A percentile compares a stretch with the other conserved stretches of the same genome.
Evolutionary conservation across 2,888 invertebrate species (phyloP).

Genomic region (Dynastes grantii): DNA sequence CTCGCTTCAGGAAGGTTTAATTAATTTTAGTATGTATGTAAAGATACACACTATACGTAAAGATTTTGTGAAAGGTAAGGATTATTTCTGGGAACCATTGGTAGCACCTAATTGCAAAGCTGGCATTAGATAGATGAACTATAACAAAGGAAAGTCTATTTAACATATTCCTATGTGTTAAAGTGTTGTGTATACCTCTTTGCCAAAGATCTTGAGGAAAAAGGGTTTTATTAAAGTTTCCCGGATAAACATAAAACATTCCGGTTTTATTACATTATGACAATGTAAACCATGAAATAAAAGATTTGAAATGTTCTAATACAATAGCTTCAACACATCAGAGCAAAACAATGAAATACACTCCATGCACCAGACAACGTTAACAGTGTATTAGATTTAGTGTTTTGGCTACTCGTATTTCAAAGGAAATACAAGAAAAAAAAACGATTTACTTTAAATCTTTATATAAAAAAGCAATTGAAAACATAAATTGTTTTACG

Average conservation of each 20-base stretch:
- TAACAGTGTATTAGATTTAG: neutral
- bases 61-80: too few relatives aligned
- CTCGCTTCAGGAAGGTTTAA: too few relatives aligned
- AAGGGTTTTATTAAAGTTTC: too few relatives aligned
- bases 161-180: too few relatives aligned
- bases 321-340: neutral
- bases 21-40: too few relatives aligned
- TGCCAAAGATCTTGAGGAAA: too few relatives aligned
- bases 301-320: neutral
- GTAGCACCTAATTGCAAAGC: too few relatives aligned
- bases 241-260: neutral
- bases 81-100: too few relatives aligned
- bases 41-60: too few relatives aligned
- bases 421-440: slow-evolving; percentile 4
- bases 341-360: neutral
- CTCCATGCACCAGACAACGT: neutral
- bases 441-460: neutral
- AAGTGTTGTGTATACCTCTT: too few relatives aligned
- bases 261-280: neutral
- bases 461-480: slow-evolving; percentile 26
- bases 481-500: slow-evolving; percentile 33
- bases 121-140: too few relatives aligned
- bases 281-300: neutral
- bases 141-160: too few relatives aligned
- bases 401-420: neutral